These are phyloP conservation scores for Hydrolagus colliei DNA, from an alignment of 2,797 vertebrate species.

Conservation along the genomic window DNA sequence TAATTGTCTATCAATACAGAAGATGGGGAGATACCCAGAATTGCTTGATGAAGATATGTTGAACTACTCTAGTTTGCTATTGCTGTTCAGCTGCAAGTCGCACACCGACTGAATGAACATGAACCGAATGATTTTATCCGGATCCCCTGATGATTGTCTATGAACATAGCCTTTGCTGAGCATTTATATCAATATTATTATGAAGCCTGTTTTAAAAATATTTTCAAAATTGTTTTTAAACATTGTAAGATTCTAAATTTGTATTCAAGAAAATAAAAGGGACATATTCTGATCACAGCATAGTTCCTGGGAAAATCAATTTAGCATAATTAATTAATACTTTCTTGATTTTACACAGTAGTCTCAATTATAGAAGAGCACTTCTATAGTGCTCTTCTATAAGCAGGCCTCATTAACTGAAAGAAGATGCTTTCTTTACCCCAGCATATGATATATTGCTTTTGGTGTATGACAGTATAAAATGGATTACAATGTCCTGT, in stretches of 20 bases:
- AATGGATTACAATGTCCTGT: neutral
- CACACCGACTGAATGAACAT: neutral
- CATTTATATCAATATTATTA: too few relatives aligned
- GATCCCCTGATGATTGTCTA: too few relatives aligned
- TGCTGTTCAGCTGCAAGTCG: neutral
- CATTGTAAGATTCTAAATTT: too few relatives aligned
- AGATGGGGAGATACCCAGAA: neutral
- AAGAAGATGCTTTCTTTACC: neutral
- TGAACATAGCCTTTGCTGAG: too few relatives aligned
- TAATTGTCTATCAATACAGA: neutral
- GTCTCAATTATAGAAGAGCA: neutral
- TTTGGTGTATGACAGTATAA: neutral
- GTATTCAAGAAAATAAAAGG: too few relatives aligned
- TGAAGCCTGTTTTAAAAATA: too few relatives aligned
- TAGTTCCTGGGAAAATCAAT: too few relatives aligned
- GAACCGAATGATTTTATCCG: too few relatives aligned
- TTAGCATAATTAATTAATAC: neutral
- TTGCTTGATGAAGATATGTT: slow-evolving; percentile 5
- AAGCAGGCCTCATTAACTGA: neutral
- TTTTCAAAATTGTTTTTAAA: too few relatives aligned
- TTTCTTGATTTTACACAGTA: neutral
- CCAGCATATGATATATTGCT: neutral
- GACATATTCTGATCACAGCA: too few relatives aligned
- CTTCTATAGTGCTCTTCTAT: too few relatives aligned
- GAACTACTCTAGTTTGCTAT: neutral